Evolutionary conservation across 2,113 vertebrate genomes (phyloP).

Genomic region (Apus apus): DNA sequence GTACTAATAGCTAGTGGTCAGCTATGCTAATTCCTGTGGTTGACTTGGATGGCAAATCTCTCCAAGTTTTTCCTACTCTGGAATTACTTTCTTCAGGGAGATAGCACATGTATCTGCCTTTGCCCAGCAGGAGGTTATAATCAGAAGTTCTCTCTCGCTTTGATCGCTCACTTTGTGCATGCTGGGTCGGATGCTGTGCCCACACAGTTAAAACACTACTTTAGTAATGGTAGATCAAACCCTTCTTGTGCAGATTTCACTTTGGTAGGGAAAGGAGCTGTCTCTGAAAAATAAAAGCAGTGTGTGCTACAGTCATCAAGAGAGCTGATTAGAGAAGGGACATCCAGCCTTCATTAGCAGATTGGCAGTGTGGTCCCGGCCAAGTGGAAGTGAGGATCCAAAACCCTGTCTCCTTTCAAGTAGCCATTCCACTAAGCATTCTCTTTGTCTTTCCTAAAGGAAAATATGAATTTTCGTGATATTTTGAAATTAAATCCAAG

Average conservation of each 20-base stretch:
- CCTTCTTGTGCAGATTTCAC: background rate
- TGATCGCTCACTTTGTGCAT: background rate
- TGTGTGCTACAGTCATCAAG: background rate
- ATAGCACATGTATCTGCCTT: background rate
- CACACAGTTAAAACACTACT: background rate
- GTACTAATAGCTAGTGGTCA: background rate
- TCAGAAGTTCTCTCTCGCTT: background rate
- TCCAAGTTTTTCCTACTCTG: background rate
- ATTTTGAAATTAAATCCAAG: background rate
- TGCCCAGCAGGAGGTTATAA: background rate
- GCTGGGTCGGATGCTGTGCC: background rate
- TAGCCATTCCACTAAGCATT: background rate
- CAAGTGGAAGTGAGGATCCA: background rate
- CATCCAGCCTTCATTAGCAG: background rate
- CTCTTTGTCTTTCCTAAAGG: background rate
- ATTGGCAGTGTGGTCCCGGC: background rate
- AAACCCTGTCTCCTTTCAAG: background rate
- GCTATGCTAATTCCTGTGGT: background rate
- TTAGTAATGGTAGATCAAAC: background rate
- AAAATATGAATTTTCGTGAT: background rate
- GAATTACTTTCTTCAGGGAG: background rate
- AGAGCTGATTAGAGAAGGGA: background rate
- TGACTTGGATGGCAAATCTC: background rate
- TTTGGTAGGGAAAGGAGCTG: background rate
- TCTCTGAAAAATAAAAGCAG: background rate